A percentile compares a stretch with the other conserved stretches of the same genome.
Conservation (phyloP, 2,888 invertebrate species). For the Eledone cirrhosa region DNA sequence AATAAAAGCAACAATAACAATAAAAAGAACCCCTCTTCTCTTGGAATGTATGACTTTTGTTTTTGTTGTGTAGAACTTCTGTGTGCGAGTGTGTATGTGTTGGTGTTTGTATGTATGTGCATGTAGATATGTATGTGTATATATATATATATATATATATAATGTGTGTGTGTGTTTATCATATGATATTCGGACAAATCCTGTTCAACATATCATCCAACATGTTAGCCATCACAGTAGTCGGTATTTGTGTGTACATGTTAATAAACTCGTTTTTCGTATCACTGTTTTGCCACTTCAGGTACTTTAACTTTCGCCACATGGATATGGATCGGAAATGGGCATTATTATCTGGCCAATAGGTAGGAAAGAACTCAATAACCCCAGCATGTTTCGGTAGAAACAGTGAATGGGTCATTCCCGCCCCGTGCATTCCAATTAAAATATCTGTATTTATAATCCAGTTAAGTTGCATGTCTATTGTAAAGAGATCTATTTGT, state of each 20-base stretch:
- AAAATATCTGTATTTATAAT: conserved; percentile 52
- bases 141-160: not conserved
- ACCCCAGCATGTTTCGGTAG: conserved; percentile 51
- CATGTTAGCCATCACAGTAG: conserved; percentile 36
- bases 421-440: conserved; percentile 63
- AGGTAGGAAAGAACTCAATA: conserved; percentile 52
- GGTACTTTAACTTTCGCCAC: conserved; percentile 55
- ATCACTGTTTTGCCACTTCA: conserved; percentile 51
- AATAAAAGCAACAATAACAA: not conserved
- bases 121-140: not conserved
- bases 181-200: conserved; percentile 30
- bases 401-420: conserved; percentile 56
- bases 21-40: conserved; percentile 11
- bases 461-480: conserved; percentile 50
- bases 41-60: not conserved
- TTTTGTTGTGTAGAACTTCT: not conserved
- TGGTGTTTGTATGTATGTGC: not conserved
- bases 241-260: conserved; percentile 40
- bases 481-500: conserved; percentile 50
- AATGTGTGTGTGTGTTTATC: not conserved
- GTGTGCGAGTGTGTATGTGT: too few relatives aligned
- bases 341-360: conserved; percentile 38
- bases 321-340: conserved; percentile 48
- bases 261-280: conserved; percentile 34
- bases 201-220: conserved; percentile 29